Base-by-base conservation (phyloP, 2,113 vertebrate genomes). In the Regulus satrapa region DNA sequence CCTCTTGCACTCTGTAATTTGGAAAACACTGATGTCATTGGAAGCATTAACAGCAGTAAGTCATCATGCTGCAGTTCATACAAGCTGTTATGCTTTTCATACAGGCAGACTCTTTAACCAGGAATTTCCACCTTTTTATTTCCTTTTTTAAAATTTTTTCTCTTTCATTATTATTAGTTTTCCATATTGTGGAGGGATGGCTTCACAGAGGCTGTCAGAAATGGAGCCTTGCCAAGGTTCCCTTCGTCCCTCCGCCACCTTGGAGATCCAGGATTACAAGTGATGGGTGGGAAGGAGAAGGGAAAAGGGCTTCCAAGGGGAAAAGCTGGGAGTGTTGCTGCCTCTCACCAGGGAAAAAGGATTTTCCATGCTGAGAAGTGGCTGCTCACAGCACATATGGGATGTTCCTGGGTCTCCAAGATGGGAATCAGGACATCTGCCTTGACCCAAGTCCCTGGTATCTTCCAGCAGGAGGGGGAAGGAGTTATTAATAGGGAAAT, bases 21-120 rank as follows among this genome's bases (percentile, higher is more conserved):
- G 92, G 92, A 93, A 96, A 97, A 95, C 91, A 93, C 32, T 94
- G 95, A 93, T 96, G 95, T 95, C 91, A 96, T 45, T 96, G 92
- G 85, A 88, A 92, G 95, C 92, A 66, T 76, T 80, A 94, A 36
- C 92, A 94, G 92, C 81, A 69, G 55, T 25, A 96, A 96, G 58
- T 85, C 85, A 90, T 58, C 56, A 14, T 34, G 83, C 85, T 93
- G 67, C 82, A 85, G 88, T 63, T 86, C 92, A 55, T 32, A 78
- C 82, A 88, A 90, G 82, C 92, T 96, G 91, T 88, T 93, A 72
- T 45, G 74, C 36, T 95, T 82, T 67, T 32, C 40, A 61, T 87
- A 29, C 40, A 59, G 75, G 63, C 36, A 69, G 34, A 91, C 56
- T 18, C 18, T 93, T 89, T 76, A 95, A 93, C 32, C 63, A 79